Base-by-base conservation (phyloP, 2,888 invertebrate species). In the Zygothrica quintamaculata region DNA sequence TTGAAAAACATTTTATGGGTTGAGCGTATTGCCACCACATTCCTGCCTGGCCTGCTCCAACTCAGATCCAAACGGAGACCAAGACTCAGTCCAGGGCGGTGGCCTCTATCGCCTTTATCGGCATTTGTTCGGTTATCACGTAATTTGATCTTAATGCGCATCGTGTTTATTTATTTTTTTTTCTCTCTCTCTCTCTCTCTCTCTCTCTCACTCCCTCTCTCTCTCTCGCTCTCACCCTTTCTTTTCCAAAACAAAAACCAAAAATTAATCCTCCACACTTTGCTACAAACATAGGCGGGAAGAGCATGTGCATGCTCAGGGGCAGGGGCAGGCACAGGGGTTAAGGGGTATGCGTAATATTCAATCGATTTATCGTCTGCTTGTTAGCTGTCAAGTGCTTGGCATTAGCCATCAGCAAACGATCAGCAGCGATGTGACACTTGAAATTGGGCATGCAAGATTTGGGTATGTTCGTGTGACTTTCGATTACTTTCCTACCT, bases 141-240 rank as follows among this genome's bases (percentile, higher is more conserved):
- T 84, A 87, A 87, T 84, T 85, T 57, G 85, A 82, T 82, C 82
- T 82, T 77, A 87, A 87, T 82, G 82, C 82, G 64, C 82, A 62
- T 70, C 82, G 67, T 87, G 82, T 87, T 87, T 84, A 67, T 74
- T 77, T 84, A 64, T 72, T 67, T 46, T 13, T 34, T 44, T 65
- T 42, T 15, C 34, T 43, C 8, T 36, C 16, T 37, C 31, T 46
- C 25, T 29, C 12, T 26, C 8, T 15, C 8, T 13, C 1, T 31
- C 40, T 56, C 8, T 4, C 8, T 6, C 5, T 8, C 26, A 26
- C 26, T 26, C 26, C 26, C 8, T 26, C 5, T 26, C 4, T 26
- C 8, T 26, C 8, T 8, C 8, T 26, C 8, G 8, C 15, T 37
- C 29, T 31, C 7, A 34, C 18, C 3, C 34, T 18, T 18, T 31